Conservation (phyloP, 1,140 invertebrate genomes). For the Antheraea pernyi region DNA sequence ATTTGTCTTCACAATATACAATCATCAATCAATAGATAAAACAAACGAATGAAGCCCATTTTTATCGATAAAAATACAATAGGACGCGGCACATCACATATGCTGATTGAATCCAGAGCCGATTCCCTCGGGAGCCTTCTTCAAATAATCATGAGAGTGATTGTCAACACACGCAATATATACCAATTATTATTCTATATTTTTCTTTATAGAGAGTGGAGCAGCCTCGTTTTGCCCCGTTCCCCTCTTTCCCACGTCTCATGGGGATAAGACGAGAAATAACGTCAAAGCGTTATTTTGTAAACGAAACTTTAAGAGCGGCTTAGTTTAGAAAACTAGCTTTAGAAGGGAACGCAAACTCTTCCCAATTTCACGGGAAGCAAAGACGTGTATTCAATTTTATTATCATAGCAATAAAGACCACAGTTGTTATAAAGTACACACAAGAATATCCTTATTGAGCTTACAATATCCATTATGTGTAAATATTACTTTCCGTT, state of each 20-base stretch:
- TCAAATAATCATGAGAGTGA: conserved; percentile 71
- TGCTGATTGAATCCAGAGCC: conserved; percentile 28
- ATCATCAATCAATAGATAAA: neutral
- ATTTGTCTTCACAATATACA: no score
- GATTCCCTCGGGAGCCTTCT: conserved; percentile 46
- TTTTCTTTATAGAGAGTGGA: conserved; percentile 15
- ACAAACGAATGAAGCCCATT: neutral
- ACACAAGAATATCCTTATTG: no score
- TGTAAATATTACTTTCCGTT: no score
- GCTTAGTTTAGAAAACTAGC: no score
- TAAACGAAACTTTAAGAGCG: neutral
- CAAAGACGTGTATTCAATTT: no score
- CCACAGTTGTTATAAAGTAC: no score
- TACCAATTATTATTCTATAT: conserved; percentile 55
- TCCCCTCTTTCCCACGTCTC: neutral
- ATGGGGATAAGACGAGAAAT: neutral
- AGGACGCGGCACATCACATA: conserved; percentile 11
- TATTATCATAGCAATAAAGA: no score
- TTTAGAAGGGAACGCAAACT: no score
- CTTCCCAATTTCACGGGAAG: no score
- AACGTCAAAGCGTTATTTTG: conserved; percentile 1
- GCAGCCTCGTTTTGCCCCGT: neutral
- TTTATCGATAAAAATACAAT: neutral
- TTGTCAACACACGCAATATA: conserved; percentile 69
- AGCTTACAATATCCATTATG: no score